Conservation (phyloP, 2,113 vertebrate genomes). For the Polyodon spathula region DNA sequence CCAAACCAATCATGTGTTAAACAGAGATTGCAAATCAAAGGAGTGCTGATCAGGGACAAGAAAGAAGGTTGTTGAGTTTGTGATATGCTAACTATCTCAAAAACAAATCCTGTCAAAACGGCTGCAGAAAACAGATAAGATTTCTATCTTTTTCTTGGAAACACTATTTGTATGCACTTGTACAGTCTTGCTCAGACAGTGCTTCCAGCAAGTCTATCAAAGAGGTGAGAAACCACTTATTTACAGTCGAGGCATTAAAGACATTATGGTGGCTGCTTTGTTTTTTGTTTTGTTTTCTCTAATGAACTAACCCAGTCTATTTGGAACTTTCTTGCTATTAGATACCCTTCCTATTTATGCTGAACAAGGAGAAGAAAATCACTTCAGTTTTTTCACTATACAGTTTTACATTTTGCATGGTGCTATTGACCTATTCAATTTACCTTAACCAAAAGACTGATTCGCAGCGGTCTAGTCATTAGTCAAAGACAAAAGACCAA, state of each 20-base stretch:
- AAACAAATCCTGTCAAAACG: slow-evolving; percentile 36
- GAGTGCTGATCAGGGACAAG: slow-evolving; percentile 6
- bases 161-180: slow-evolving; percentile 47
- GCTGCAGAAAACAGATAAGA: slow-evolving; percentile 11
- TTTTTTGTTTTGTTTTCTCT: too few species aligned
- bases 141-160: slow-evolving; percentile 3
- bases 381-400: too few species aligned
- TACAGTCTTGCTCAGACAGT: slow-evolving; percentile 45
- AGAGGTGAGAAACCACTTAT: slow-evolving; percentile 37
- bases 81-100: slow-evolving; percentile 21
- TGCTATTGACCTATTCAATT: too few species aligned
- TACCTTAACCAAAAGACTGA: too few species aligned
- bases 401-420: too few species aligned
- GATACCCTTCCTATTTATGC: too few species aligned
- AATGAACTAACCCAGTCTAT: too few species aligned
- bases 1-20: slow-evolving; percentile 28
- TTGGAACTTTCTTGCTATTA: too few species aligned
- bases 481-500: too few species aligned
- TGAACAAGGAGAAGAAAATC: too few species aligned
- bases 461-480: too few species aligned
- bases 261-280: too few species aligned
- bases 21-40: slow-evolving; percentile 27
- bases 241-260: slow-evolving; percentile 6
- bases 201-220: slow-evolving; percentile 45
- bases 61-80: slow-evolving; percentile 26